These are phyloP conservation scores for Desoria tigrina DNA, from an alignment of 2,888 invertebrate genomes.

Conservation along the genomic window DNA sequence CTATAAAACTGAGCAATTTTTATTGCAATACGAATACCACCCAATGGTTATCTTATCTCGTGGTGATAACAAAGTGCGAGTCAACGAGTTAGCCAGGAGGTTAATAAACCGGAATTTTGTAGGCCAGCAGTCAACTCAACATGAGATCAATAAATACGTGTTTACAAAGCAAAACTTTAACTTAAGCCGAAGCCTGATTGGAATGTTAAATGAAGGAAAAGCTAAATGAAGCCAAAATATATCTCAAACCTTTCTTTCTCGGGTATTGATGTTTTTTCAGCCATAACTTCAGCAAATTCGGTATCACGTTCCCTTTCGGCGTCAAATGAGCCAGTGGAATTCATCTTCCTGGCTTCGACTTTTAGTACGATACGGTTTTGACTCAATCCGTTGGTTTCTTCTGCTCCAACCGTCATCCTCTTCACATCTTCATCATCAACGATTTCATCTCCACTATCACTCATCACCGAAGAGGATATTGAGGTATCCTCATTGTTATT, in stretches of 20 bases:
- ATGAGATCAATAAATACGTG: neutral
- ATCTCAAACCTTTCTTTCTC: conserved; percentile 46
- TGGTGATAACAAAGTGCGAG: neutral
- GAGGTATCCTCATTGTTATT: conserved; percentile 52
- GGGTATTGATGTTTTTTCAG: conserved; percentile 37
- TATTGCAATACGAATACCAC: too few relatives aligned
- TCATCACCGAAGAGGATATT: conserved; percentile 53
- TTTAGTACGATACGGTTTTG: conserved; percentile 47
- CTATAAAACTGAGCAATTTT: too few relatives aligned
- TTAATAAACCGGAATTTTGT: neutral
- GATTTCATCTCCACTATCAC: conserved; percentile 52
- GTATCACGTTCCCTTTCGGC: conserved; percentile 36
- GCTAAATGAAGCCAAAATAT: too few relatives aligned
- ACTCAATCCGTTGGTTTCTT: conserved; percentile 21
- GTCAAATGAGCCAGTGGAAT: conserved; percentile 30
- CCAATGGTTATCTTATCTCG: too few relatives aligned
- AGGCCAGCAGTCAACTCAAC: neutral
- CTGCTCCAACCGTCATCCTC: conserved; percentile 19
- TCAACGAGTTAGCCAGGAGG: neutral
- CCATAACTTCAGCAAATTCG: conserved; percentile 34
- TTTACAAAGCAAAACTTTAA: too few relatives aligned
- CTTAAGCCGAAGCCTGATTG: too few relatives aligned
- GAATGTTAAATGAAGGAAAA: too few relatives aligned
- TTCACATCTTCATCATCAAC: conserved; percentile 38
- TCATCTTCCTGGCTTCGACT: conserved; percentile 42